Percentiles rank a stretch among this genome's conserved stretches.
Evolutionary conservation across 2,113 vertebrate species (phyloP).

Genomic region (Aegithalos caudatus): DNA sequence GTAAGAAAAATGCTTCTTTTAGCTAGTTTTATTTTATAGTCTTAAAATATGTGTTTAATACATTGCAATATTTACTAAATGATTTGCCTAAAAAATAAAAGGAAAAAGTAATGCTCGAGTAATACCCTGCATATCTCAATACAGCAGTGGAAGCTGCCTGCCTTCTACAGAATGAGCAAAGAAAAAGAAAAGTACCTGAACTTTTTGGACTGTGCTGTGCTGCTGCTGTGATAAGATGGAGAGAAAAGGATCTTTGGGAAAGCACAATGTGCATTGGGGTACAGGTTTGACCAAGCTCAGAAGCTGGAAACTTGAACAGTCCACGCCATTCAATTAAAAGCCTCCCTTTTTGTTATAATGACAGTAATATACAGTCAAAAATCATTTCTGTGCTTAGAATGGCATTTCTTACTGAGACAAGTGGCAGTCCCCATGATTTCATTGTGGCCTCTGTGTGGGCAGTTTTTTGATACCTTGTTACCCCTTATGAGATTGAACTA

Average conservation of each 20-base stretch:
- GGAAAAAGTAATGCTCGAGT: neutral
- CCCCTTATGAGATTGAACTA: neutral
- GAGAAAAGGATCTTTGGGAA: neutral
- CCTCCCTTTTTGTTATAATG: neutral
- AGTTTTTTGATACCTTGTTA: neutral
- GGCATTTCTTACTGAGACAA: neutral
- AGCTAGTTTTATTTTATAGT: neutral
- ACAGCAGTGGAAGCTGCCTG: neutral
- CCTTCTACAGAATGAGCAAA: neutral
- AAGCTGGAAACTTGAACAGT: neutral
- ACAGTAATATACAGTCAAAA: neutral
- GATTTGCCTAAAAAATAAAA: neutral
- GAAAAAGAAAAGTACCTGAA: neutral
- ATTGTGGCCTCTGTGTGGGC: neutral
- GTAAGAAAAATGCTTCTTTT: neutral
- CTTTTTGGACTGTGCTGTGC: neutral
- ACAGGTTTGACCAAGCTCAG: neutral
- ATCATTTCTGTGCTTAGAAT: neutral
- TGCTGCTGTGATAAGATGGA: neutral
- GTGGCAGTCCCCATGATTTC: neutral
- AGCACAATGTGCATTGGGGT: rapidly evolving
- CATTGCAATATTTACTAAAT: neutral
- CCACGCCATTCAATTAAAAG: neutral
- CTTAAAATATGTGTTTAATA: neutral
- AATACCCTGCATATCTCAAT: rapidly evolving